Percentiles rank a stretch among this genome's conserved stretches.
phyloP scores from a whole-genome alignment of 1,140 invertebrate species.

The Cyclargus thomasi region DNA sequence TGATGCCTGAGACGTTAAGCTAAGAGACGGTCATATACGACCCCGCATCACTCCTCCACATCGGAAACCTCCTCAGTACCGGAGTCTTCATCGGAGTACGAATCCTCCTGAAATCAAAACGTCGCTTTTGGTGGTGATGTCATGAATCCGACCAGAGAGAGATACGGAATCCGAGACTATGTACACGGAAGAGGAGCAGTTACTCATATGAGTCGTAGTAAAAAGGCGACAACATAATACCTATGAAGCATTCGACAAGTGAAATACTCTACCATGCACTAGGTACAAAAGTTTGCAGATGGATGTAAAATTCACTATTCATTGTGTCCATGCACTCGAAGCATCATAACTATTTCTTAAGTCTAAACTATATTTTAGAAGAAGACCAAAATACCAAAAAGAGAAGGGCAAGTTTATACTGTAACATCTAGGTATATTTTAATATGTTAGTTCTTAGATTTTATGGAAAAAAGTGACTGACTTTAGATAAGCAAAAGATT shows the following conservation, averaged over 20 bases:
- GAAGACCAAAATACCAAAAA: background rate
- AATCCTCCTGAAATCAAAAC: conserved; percentile 73
- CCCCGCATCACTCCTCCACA: conserved; percentile 55
- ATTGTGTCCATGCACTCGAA: background rate
- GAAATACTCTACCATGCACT: conserved; percentile 52
- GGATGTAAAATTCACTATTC: conserved; percentile 21
- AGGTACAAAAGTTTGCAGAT: conserved; percentile 26
- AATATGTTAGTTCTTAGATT: too few species aligned
- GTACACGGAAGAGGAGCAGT: conserved; percentile 38
- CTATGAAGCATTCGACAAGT: conserved; percentile 17
- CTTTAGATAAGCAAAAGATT: too few species aligned
- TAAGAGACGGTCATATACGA: conserved; percentile 20
- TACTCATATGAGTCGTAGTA: conserved; percentile 17
- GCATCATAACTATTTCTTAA: background rate
- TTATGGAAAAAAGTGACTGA: too few species aligned
- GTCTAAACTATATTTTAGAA: background rate
- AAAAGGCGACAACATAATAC: conserved; percentile 26
- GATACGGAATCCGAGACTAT: conserved; percentile 31
- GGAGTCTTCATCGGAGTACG: conserved; percentile 64
- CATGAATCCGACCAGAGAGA: conserved; percentile 47
- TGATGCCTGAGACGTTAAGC: conserved; percentile 25
- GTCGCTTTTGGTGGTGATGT: conserved; percentile 51
- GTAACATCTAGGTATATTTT: background rate
- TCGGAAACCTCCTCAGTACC: conserved; percentile 68
- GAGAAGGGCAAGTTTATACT: background rate